phyloP scores from a whole-genome alignment of 2,797 vertebrate genomes.

The Heliangelus exortis region DNA sequence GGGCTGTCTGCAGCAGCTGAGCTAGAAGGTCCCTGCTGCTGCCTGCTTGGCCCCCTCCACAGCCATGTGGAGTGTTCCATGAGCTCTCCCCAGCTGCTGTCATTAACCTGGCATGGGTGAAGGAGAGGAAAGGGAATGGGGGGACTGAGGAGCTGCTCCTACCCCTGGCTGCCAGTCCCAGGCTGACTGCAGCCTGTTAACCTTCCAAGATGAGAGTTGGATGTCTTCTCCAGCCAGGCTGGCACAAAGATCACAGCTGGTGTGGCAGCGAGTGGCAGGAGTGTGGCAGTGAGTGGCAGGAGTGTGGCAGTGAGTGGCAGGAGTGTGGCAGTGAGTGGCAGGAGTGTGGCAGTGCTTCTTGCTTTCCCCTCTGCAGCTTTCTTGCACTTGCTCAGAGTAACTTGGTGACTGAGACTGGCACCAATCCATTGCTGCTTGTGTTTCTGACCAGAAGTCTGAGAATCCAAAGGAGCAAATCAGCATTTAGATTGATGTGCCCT shows the following conservation, averaged over 20 bases:
- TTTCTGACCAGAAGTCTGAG: neutral
- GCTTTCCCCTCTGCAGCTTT: neutral
- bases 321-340: too few species aligned
- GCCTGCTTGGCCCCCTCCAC: neutral
- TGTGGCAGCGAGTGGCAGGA: neutral
- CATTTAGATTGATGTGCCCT: neutral
- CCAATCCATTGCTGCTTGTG: neutral
- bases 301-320: neutral
- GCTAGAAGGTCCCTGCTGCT: neutral
- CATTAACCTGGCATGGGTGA: neutral
- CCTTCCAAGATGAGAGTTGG: neutral
- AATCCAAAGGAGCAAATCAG: neutral
- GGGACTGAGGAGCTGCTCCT: neutral
- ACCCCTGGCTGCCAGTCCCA: too few species aligned
- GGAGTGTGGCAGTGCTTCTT: neutral
- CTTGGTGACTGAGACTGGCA: neutral
- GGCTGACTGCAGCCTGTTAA: neutral
- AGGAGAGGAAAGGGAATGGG: neutral
- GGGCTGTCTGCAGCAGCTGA: neutral
- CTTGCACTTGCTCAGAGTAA: neutral
- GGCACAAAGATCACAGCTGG: neutral
- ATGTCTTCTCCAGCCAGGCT: neutral
- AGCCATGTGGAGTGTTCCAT: neutral
- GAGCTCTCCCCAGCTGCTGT: neutral
- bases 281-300: neutral